Percentiles rank a stretch among this genome's conserved stretches.
Conservation (phyloP, 1,140 invertebrate genomes). For the Papilio aristodemus region DNA sequence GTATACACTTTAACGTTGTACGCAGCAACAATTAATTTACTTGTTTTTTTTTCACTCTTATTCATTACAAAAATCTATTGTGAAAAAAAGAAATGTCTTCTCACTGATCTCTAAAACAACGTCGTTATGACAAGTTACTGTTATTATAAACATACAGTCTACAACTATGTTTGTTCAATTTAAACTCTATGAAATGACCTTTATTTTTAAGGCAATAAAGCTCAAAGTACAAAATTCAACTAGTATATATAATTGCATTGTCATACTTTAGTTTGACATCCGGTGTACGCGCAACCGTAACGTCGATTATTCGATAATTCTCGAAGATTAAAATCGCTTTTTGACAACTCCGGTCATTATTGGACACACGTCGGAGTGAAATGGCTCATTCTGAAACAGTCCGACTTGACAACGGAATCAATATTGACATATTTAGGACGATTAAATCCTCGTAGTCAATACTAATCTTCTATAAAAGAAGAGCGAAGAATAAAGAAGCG, state of each 20-base stretch:
- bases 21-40: too few species aligned
- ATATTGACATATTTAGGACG: slow-evolving; percentile 28
- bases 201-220: slow-evolving; percentile 41
- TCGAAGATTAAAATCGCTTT: slow-evolving; percentile 63
- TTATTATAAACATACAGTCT: slow-evolving; percentile 63
- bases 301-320: slow-evolving; percentile 77
- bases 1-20: too few species aligned
- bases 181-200: slow-evolving; percentile 37
- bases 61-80: too few species aligned
- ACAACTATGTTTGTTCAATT: slow-evolving; percentile 36
- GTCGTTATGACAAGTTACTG: slow-evolving; percentile 70
- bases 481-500: background rate
- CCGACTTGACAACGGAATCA: slow-evolving; percentile 34
- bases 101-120: slow-evolving; percentile 51
- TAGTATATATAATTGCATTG: slow-evolving; percentile 26
- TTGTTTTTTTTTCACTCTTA: too few species aligned
- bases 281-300: slow-evolving; percentile 69
- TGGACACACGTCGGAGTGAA: slow-evolving; percentile 14
- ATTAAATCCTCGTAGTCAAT: background rate
- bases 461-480: background rate
- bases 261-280: slow-evolving; percentile 66
- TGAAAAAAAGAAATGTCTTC: background rate
- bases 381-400: slow-evolving; percentile 51
- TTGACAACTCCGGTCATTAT: slow-evolving; percentile 60
- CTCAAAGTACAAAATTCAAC: slow-evolving; percentile 23